These are phyloP conservation scores for Cotesia congregata DNA, from an alignment of 2,888 invertebrate species.

Conservation along the genomic window DNA sequence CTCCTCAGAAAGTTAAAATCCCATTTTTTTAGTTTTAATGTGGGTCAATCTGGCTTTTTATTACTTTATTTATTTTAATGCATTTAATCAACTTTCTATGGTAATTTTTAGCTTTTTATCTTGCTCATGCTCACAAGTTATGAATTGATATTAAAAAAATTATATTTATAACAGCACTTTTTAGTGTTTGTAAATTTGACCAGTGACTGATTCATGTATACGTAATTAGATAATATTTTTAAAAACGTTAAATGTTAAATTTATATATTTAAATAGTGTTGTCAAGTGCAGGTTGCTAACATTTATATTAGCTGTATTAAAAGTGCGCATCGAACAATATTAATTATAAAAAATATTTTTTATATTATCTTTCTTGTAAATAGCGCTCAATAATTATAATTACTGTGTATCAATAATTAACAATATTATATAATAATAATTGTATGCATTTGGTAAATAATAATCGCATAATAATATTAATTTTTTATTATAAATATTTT, in stretches of 20 bases:
- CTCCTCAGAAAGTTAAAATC: slow-evolving; percentile 48
- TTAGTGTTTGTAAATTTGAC: background rate
- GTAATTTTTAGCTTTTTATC: slow-evolving; percentile 8
- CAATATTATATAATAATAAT: slow-evolving; percentile 50
- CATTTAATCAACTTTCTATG: background rate
- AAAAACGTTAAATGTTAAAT: slow-evolving; percentile 8
- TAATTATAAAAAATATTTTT: slow-evolving; percentile 55
- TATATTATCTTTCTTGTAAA: slow-evolving; percentile 62
- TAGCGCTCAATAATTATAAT: slow-evolving; percentile 47
- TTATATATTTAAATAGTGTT: slow-evolving; percentile 25
- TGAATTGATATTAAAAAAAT: background rate
- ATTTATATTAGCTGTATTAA: slow-evolving; percentile 44
- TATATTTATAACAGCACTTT: background rate
- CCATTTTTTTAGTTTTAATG: background rate
- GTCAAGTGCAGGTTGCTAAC: slow-evolving; percentile 29
- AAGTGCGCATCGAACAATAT: slow-evolving; percentile 47
- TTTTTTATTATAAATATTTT: background rate
- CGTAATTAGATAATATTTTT: slow-evolving; percentile 51
- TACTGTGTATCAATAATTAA: slow-evolving; percentile 36
- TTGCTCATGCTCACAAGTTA: slow-evolving; percentile 23
- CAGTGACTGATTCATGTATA: slow-evolving; percentile 56
- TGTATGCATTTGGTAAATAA: slow-evolving; percentile 52
- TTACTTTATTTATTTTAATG: background rate
- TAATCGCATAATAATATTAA: slow-evolving; percentile 23
- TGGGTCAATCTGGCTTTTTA: background rate